phyloP scores from a whole-genome alignment of 2,113 vertebrate genomes.

The Tetrax tetrax region DNA sequence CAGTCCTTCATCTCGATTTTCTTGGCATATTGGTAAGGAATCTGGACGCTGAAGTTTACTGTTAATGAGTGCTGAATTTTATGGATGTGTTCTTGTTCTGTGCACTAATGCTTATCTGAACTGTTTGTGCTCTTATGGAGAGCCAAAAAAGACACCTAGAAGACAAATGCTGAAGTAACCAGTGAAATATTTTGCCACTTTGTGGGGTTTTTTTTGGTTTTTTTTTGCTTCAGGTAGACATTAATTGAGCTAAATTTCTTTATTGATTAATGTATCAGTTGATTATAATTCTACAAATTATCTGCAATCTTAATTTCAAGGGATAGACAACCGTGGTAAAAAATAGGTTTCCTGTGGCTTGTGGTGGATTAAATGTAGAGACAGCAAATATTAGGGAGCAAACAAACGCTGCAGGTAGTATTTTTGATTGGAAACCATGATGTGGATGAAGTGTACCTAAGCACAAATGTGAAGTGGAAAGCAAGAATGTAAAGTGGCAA shows the following conservation, averaged over 20 bases:
- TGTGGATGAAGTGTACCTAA: neutral
- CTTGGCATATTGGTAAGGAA: constrained; percentile 45
- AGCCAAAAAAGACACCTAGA: constrained; percentile 18
- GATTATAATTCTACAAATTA: neutral
- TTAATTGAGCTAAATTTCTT: neutral
- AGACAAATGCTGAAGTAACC: neutral
- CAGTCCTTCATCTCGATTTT: constrained; percentile 61
- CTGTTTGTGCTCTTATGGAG: neutral
- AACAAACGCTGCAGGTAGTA: neutral
- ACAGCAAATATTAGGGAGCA: neutral
- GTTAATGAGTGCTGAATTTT: constrained; percentile 51
- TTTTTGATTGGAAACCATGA: neutral
- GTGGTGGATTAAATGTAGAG: neutral
- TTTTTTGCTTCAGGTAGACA: neutral
- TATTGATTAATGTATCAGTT: neutral
- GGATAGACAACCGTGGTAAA: neutral
- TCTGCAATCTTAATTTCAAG: neutral
- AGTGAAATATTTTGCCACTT: neutral
- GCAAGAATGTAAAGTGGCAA: neutral
- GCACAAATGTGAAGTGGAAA: neutral
- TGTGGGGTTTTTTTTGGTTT: neutral
- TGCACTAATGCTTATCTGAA: neutral
- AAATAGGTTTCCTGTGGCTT: neutral
- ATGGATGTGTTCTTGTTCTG: constrained; percentile 10
- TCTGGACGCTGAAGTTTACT: neutral